phyloP scores from a whole-genome alignment of 1,140 invertebrate species.

The Aphaenogaster ashmeadi region DNA sequence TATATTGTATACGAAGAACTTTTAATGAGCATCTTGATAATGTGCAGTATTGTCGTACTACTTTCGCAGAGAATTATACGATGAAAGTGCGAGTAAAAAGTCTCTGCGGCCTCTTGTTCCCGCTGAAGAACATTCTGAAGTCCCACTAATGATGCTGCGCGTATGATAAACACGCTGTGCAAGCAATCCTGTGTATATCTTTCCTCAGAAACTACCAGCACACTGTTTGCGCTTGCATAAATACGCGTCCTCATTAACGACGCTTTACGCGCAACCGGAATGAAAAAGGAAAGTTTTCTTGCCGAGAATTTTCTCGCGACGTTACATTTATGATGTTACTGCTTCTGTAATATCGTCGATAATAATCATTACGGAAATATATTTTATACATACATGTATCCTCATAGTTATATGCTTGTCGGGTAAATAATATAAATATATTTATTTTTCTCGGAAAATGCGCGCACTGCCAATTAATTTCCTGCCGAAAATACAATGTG shows the following conservation, averaged over 20 bases:
- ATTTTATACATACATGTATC: background rate
- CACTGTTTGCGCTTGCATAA: constrained; percentile 44
- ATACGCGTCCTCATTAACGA: constrained; percentile 59
- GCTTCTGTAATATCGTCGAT: constrained; percentile 12
- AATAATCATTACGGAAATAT: background rate
- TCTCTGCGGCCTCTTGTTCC: constrained; percentile 44
- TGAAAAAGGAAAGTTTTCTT: constrained; percentile 43
- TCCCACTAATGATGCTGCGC: constrained; percentile 61
- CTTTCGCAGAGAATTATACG: constrained; percentile 46
- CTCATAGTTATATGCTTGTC: background rate
- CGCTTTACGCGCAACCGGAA: constrained; percentile 43
- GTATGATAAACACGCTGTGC: constrained; percentile 59
- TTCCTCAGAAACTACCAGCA: constrained; percentile 46
- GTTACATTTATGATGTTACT: constrained; percentile 1
- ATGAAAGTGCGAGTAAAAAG: constrained; percentile 57
- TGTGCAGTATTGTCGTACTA: constrained; percentile 43
- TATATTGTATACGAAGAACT: constrained; percentile 12
- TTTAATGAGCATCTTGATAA: constrained; percentile 58
- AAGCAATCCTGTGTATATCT: constrained; percentile 26
- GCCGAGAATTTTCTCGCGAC: constrained; percentile 36
- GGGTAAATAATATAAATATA: background rate
- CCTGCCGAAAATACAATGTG: background rate
- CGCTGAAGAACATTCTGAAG: constrained; percentile 47
- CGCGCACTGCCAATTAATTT: background rate
- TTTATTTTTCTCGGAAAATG: background rate